Base-by-base conservation (phyloP, 1,140 invertebrate genomes). In the Zaprionus kolodkinae region DNA sequence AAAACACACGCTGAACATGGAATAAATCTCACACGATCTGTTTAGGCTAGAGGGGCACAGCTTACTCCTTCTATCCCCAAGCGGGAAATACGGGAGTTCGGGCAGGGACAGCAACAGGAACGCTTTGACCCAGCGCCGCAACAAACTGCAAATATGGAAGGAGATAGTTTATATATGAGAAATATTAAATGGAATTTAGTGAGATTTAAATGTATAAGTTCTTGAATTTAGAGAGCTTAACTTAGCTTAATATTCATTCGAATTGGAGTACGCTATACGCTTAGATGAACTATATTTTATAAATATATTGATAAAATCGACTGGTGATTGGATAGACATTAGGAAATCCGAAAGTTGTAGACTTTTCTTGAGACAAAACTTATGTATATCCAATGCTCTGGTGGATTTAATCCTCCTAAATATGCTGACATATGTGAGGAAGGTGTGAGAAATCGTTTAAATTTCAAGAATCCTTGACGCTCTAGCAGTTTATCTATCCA, bases 1-100 rank as follows among this genome's bases (percentile, higher is more conserved):
- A 62, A 50, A 45, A 45, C 40, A 40, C 38, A 45, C 45, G 10
- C 45, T 50, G 45, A 50, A 50, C 17, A 25, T 50, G 45, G 45
- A 50, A 50, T 50, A 50, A 50, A 50, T 50, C 10, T 50, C 10
- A 21, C 45, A 11, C 45, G 45, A 25, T 11, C 45, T 3, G 11
- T 13, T 57, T 40, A 57, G 52, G 30, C 33, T 21, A 35, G 13
- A 6, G 48, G 25, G n/a, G n/a, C n/a, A n/a, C 7, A 66, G 15
- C 21, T 17, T 43, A n/a, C 40, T 13, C 0, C 38, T 38, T 3
- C 11, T 45, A 45, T 15, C 40, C 40, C 72, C 57, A 74, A 30
- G 27, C 27, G 27, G 27, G 27, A 30, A 30, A 7, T 6, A 25
- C 0, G 50, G 55, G 12, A 40, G 52, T 12, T 11, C 50, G 17